Base-by-base conservation (phyloP, 2,797 vertebrate species). In the Pelochelys cantorii region DNA sequence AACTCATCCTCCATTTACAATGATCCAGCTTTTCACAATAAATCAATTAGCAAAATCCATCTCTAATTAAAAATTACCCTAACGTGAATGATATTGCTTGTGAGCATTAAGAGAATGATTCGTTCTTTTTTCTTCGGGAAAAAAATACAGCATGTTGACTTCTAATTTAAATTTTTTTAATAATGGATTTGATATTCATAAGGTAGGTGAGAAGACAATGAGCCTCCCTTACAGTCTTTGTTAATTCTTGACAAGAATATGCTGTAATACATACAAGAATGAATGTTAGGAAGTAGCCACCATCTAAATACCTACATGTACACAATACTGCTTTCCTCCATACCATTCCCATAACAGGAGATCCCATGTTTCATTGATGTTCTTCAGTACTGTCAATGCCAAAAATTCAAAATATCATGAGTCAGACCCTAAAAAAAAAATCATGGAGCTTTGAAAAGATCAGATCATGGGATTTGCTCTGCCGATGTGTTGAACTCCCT, bases 401-500 rank as follows among this genome's bases (percentile, higher is more conserved):
- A 77, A 52, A 75, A 52, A 52, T 77, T 77, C 25, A 77, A 77
- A 74, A 62, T 48, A 77, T 17, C 14, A 3, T 77, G 74, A 15
- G 15, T 85, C 37, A 87, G 3, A 23, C 27, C 53, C 81, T 59
- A 13, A 83, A 27, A 91, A 92, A 87, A 34, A 91, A 93, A 5
- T 15, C 5, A 1, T 3, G 11, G 11, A 92, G 37, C 60, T 87
- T 25, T 60, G 65, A 54, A 91, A 86, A 48, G 60, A 81, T 52
- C 42, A 92, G 81, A 87, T 34, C 59, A 37, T 0, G 0, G 79
- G 11, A 81, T 54, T 0, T 0, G 93, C 53, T 27, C 83, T 74
- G 83, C 48, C 95, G 90, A 92, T 81, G 79, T 95, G 89, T 78
- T 90, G 85, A 96, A 93, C 31, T 52, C 27, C 11, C 4, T 1